These are phyloP conservation scores for Mustela lutreola DNA, from an alignment of 2,113 vertebrate genomes.

Conservation along the genomic window DNA sequence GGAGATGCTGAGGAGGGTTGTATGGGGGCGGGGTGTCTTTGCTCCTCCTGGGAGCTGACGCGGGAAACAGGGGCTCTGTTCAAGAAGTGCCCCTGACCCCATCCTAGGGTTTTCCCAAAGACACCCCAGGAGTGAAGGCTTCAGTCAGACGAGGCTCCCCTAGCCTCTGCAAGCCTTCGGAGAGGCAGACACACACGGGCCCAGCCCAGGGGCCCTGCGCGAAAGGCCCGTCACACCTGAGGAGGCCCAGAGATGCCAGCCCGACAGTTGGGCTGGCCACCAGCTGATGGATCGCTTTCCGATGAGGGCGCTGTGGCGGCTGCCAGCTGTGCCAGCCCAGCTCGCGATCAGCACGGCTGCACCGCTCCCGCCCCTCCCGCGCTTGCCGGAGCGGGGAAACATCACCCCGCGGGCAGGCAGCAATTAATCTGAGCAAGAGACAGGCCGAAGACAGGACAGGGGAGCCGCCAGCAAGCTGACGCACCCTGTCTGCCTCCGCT, in stretches of 20 bases:
- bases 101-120: background rate
- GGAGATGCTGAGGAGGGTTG: background rate
- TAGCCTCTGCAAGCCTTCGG: background rate
- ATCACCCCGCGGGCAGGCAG: background rate
- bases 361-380: constrained; percentile 26
- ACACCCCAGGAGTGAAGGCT: background rate
- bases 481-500: background rate
- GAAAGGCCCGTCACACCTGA: constrained; percentile 86
- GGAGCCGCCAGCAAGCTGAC: background rate
- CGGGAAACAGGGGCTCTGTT: background rate
- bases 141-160: background rate
- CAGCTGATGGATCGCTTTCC: constrained; percentile 86
- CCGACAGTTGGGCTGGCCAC: constrained; percentile 76
- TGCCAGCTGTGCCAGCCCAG: constrained; percentile 86
- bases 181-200: background rate
- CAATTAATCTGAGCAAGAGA: constrained; percentile 69
- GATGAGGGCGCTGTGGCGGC: constrained; percentile 70
- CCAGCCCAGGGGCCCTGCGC: constrained; percentile 60
- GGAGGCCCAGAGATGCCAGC: constrained; percentile 84
- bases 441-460: background rate
- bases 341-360: constrained; percentile 83
- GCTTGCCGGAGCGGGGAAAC: constrained; percentile 39
- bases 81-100: background rate
- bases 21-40: background rate
- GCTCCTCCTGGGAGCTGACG: background rate